Evolutionary conservation across 2,888 invertebrate species (phyloP), one percentile per base, ranked within the genome.

Genomic region (Spodoptera littoralis): DNA sequence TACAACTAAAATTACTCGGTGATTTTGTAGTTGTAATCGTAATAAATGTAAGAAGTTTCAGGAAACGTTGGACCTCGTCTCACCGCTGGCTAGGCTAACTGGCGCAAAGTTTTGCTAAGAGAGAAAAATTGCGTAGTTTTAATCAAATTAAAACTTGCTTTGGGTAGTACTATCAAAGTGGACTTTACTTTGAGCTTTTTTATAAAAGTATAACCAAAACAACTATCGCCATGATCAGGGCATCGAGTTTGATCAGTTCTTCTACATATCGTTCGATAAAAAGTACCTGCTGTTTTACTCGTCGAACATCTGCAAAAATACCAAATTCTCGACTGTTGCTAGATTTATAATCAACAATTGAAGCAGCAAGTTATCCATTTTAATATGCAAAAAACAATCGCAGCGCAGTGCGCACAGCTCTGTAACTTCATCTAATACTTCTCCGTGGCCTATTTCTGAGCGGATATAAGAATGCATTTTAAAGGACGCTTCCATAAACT

Each of bases 121-220:
- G 70, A 65, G 65, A 79, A 75, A 75, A 74, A 70, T 66, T 66
- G 57, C 50, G 63, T 72, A 75, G 70, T 77, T 72, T 75, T 76
- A 71, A 77, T 79, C 64, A 70, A 77, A 79, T 79, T 74, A 73
- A 69, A 69, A 78, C 68, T 74, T 73, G 48, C 60, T 49, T 65
- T 71, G 57, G 51, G 51, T 54, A 63, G 49, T 48, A 59, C 51
- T 66, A 65, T 57, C 52, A 58, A 57, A 53, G 44, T 53, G 36
- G 43, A 46, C 46, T 50, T 27, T 36, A n/a, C 9, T 45, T 46
- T 49, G 43, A 64, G 52, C 47, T 41, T 45, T 46, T 49, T 53
- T n/a, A 11, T 58, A 42, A 52, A 48, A 50, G 11, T 60, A 12
- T 9, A 27, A 8, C 22, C 47, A 46, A 24, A 8, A 18, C 18